Conservation (phyloP, 2,888 invertebrate species). For the Ellobium chinense region DNA sequence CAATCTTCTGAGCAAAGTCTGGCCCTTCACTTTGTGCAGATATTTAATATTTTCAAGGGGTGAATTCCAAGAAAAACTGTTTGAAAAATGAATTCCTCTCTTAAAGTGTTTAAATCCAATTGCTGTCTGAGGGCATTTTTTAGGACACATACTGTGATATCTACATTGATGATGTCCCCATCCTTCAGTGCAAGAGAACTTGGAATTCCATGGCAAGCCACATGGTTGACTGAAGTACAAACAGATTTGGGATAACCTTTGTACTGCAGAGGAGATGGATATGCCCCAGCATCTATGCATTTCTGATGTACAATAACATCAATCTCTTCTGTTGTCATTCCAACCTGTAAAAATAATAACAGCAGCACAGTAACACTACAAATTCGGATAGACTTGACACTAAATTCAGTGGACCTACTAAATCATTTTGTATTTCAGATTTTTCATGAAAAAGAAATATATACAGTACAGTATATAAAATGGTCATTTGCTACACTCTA, state of each 20-base stretch:
- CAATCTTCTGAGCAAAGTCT: too few relatives aligned
- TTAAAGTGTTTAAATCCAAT: too few relatives aligned
- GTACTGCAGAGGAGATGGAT: constrained; percentile 94
- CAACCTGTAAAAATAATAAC: constrained; percentile 78
- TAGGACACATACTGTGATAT: constrained; percentile 93
- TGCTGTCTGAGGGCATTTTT: too few relatives aligned
- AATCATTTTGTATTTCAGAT: background rate
- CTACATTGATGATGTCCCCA: constrained; percentile 95
- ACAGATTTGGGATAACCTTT: constrained; percentile 92
- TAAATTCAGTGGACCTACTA: too few relatives aligned
- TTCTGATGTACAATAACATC: constrained; percentile 87
- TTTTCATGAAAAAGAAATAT: background rate
- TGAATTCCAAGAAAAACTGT: too few relatives aligned
- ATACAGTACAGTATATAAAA: background rate
- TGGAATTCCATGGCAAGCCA: constrained; percentile 96
- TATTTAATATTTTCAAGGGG: too few relatives aligned
- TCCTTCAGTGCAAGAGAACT: constrained; percentile 86
- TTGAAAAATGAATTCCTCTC: too few relatives aligned
- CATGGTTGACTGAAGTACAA: constrained; percentile 94
- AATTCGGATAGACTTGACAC: background rate
- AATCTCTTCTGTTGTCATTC: constrained; percentile 91
- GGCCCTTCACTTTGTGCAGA: too few relatives aligned
- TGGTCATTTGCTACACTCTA: too few relatives aligned
- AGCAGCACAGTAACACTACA: background rate
- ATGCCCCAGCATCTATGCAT: constrained; percentile 86